Evolutionary conservation across 2,797 vertebrate genomes (phyloP).

Genomic region (Etheostoma nigrum): DNA sequence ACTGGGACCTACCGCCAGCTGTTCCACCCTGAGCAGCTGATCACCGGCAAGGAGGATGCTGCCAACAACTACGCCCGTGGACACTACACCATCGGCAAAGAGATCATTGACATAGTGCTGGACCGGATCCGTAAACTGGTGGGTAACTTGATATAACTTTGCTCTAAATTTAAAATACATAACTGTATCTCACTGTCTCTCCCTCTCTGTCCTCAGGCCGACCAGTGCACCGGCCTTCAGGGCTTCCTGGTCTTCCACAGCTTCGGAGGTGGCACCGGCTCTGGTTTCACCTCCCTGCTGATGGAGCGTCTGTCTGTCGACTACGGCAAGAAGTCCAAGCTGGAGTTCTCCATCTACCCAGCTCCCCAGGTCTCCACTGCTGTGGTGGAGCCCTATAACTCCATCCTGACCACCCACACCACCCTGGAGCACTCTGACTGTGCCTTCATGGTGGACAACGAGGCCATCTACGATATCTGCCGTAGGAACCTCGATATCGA

Average conservation of each 20-base stretch:
- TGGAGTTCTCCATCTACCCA: constrained; percentile 90
- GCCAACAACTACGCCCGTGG: constrained; percentile 76
- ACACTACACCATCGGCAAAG: constrained; percentile 77
- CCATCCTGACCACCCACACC: constrained; percentile 86
- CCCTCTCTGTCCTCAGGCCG: too few relatives aligned
- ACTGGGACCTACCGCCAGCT: constrained; percentile 77
- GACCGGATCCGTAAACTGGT: too few relatives aligned
- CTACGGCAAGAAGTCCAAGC: constrained; percentile 89
- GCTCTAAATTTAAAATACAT: too few relatives aligned
- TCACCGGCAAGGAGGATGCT: constrained; percentile 56
- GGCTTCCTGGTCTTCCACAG: constrained; percentile 87
- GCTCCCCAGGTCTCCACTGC: constrained; percentile 72
- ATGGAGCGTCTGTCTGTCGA: constrained; percentile 89
- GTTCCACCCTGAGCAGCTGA: constrained; percentile 70
- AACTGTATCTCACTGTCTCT: too few relatives aligned
- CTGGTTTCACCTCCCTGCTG: constrained; percentile 89
- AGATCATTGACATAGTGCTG: constrained; percentile 67
- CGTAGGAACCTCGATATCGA: constrained; percentile 82
- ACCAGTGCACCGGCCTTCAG: too few relatives aligned
- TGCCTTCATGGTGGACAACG: constrained; percentile 79
- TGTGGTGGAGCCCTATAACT: background rate
- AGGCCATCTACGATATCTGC: constrained; percentile 86
- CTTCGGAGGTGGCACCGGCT: constrained; percentile 89
- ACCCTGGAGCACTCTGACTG: constrained; percentile 84
- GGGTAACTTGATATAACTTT: too few relatives aligned